Evolutionary conservation across 2,113 vertebrate species (phyloP).

Genomic region (Puma concolor): DNA sequence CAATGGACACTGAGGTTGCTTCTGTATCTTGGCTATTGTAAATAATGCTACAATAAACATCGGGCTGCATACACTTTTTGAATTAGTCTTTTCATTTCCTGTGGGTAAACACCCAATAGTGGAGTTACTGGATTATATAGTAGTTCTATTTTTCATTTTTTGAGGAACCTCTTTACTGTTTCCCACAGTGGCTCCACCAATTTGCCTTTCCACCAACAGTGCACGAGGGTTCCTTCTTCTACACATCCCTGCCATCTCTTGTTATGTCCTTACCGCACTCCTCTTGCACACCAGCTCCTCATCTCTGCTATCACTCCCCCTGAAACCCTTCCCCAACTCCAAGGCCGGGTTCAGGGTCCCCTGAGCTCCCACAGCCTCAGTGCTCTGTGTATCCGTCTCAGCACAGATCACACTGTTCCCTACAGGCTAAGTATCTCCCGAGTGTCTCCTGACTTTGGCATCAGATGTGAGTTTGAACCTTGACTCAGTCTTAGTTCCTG

Average conservation of each 20-base stretch:
- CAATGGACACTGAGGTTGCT: not conserved
- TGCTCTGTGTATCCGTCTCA: not conserved
- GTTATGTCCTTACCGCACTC: not conserved
- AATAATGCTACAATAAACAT: not conserved
- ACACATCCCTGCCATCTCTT: not conserved
- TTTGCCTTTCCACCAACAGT: not conserved
- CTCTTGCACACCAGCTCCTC: not conserved
- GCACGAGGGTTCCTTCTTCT: not conserved
- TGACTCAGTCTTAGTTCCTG: not conserved
- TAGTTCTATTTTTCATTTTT: not conserved
- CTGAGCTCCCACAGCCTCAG: not conserved
- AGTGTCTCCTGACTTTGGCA: not conserved
- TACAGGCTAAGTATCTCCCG: not conserved
- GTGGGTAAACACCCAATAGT: not conserved
- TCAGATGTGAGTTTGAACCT: not conserved
- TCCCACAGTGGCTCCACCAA: not conserved
- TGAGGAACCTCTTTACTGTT: not conserved
- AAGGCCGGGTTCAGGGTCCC: not conserved
- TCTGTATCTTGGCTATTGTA: not conserved
- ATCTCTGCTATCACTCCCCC: not conserved
- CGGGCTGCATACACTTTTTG: not conserved
- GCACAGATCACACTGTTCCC: not conserved
- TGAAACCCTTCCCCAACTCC: not conserved
- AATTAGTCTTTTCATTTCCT: not conserved
- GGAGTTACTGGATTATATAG: not conserved